Percentiles rank a stretch among this genome's conserved stretches.
Conservation (phyloP, 2,113 vertebrate species). For the Siphamia tubifer region DNA sequence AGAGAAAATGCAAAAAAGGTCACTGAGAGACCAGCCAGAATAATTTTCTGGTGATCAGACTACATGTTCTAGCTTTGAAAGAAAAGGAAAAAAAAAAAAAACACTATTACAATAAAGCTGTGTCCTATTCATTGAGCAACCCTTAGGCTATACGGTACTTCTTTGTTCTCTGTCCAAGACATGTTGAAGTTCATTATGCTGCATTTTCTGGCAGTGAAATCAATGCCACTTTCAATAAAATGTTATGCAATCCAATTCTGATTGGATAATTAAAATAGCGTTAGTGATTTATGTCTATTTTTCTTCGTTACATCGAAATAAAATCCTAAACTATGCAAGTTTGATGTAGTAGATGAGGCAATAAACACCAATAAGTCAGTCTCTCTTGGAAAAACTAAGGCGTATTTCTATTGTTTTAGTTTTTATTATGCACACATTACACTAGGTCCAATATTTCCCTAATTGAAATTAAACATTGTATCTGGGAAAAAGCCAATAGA, state of each 20-base stretch:
- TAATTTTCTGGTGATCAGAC: slow-evolving; percentile 41
- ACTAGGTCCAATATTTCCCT: slow-evolving; percentile 5
- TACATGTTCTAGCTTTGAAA: slow-evolving; percentile 3
- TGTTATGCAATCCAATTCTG: too few species aligned
- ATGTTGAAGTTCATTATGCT: slow-evolving; percentile 21
- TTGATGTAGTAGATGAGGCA: too few species aligned
- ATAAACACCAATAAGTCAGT: too few species aligned
- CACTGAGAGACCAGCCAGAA: slow-evolving; percentile 28
- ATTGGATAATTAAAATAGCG: too few species aligned
- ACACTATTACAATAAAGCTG: slow-evolving; percentile 4
- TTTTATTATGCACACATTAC: slow-evolving; percentile 14
- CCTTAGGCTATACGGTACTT: slow-evolving; percentile 25
- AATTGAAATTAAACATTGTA: slow-evolving; percentile 53
- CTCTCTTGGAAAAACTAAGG: too few species aligned
- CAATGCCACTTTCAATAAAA: too few species aligned
- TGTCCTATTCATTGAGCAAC: slow-evolving; percentile 10
- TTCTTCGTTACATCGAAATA: too few species aligned
- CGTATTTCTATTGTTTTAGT: too few species aligned
- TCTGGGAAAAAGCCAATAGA: slow-evolving; percentile 29
- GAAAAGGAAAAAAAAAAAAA: slow-evolving; percentile 12
- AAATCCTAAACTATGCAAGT: too few species aligned
- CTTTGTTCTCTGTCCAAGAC: slow-evolving; percentile 28
- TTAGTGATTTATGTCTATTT: too few species aligned
- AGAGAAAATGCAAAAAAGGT: slow-evolving; percentile 35
- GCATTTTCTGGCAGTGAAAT: neutral